Evolutionary conservation across 2,888 invertebrate genomes (phyloP).

Genomic region (Eupelmus urozonus): DNA sequence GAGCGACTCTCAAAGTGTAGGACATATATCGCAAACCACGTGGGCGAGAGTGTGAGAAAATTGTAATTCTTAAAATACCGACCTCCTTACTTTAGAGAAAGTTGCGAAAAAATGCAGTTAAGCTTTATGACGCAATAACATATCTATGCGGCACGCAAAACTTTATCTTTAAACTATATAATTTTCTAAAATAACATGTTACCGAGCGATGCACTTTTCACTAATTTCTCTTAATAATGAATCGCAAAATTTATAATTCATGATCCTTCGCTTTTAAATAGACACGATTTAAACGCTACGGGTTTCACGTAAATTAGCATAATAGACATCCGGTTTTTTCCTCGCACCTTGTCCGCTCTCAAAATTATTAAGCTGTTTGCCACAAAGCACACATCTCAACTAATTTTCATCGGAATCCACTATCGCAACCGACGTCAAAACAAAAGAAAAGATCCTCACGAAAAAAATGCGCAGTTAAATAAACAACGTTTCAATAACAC

Average conservation of each 20-base stretch:
- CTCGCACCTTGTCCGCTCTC: too few species aligned
- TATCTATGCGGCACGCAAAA: background rate
- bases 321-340: background rate
- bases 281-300: background rate
- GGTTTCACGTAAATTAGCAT: conserved; percentile 1
- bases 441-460: too few species aligned
- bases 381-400: too few species aligned
- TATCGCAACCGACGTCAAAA: too few species aligned
- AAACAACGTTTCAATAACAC: too few species aligned
- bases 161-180: background rate
- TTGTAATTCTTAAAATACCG: background rate
- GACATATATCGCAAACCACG: background rate
- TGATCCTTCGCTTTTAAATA: background rate
- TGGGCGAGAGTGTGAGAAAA: background rate
- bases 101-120: conserved; percentile 22
- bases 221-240: background rate
- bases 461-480: too few species aligned
- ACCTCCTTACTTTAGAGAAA: conserved; percentile 41
- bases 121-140: conserved; percentile 14
- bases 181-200: background rate
- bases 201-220: background rate
- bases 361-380: too few species aligned
- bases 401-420: too few species aligned
- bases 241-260: background rate
- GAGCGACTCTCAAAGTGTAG: background rate